phyloP scores from a whole-genome alignment of 1,140 invertebrate genomes.

The Mizuhopecten yessoensis region DNA sequence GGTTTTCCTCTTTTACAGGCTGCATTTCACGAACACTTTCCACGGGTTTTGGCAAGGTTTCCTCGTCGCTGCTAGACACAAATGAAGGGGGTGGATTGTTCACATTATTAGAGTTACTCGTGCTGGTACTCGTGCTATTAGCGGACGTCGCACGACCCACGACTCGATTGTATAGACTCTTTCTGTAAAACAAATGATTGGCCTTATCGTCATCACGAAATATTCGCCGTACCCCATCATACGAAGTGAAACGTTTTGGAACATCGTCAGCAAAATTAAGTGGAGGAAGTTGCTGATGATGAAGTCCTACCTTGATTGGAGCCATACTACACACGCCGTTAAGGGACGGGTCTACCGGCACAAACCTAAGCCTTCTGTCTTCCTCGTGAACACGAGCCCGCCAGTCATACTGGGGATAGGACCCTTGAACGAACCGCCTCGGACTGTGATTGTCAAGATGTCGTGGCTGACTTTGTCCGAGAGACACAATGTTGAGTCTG shows the following conservation, averaged over 20 bases:
- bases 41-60: background rate
- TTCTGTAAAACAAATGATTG: background rate
- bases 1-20: background rate
- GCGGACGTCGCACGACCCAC: background rate
- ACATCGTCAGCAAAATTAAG: constrained; percentile 2
- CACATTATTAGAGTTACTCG: constrained; percentile 29
- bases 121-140: constrained; percentile 14
- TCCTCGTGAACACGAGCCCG: constrained; percentile 22
- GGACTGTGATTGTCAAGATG: background rate
- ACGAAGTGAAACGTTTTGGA: background rate
- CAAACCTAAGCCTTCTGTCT: constrained; percentile 41
- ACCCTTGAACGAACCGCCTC: background rate
- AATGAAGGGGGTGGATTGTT: constrained; percentile 55
- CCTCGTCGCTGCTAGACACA: constrained; percentile 55
- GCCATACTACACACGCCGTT: constrained; percentile 60
- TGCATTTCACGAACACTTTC: background rate
- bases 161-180: background rate
- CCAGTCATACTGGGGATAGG: constrained; percentile 42
- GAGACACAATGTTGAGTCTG: constrained; percentile 52
- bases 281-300: background rate
- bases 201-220: background rate
- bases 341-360: constrained; percentile 53
- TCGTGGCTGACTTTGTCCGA: constrained; percentile 46
- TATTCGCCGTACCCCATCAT: constrained; percentile 7
- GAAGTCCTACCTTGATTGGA: constrained; percentile 51